Evolutionary conservation across 2,797 vertebrate genomes (phyloP), one percentile per base, ranked within the genome.

Genomic region (Sternarchorhynchus goeldii): DNA sequence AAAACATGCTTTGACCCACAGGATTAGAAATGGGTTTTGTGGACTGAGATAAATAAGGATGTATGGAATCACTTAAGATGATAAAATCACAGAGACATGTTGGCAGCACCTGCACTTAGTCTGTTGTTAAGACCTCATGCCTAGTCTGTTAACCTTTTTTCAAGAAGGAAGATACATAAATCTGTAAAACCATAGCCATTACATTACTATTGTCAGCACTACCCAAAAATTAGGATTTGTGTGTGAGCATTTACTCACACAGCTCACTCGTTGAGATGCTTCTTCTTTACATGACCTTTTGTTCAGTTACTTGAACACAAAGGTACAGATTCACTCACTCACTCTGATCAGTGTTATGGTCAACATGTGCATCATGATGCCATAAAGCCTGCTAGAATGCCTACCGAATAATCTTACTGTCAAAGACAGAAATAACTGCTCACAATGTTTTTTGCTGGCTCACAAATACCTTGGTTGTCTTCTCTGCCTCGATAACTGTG

Each of bases 91-190:
- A 5, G 45, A 69, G 21, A 25, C 41, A 53, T 69, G 45, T n/a
- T 55, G 25, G 45, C 66, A 55, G 45, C 66, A 69, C 45, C 66
- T 69, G 66, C 21, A 69, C 65, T 69, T 55, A 53, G 65, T 50
- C 29, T 50, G 41, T 21, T 41, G n/a, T 50, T 67, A 67, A 14
- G 20, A 50, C 41, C 17, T 55, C 16, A 10, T 55, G 45, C 41
- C 53, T 41, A 53, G 25, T 7, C 10, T 55, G 66, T 55, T 69
- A 55, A 69, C 67, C 17, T 70, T 32, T 53, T 53, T 50, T 14
- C 25, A 32, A 58, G 25, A 50, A 50, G 29, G 45, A 32, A 32
- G 45, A 29, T 55, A 45, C 8, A 32, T 25, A 69, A 56, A 69
- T 56, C 29, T 55, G 17, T 32, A 31, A 32, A 2, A 31, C 45